Percentiles rank a stretch among this genome's conserved stretches.
These are phyloP conservation scores for Psittacus erithacus DNA, from an alignment of 2,113 vertebrate species.

Conservation along the genomic window DNA sequence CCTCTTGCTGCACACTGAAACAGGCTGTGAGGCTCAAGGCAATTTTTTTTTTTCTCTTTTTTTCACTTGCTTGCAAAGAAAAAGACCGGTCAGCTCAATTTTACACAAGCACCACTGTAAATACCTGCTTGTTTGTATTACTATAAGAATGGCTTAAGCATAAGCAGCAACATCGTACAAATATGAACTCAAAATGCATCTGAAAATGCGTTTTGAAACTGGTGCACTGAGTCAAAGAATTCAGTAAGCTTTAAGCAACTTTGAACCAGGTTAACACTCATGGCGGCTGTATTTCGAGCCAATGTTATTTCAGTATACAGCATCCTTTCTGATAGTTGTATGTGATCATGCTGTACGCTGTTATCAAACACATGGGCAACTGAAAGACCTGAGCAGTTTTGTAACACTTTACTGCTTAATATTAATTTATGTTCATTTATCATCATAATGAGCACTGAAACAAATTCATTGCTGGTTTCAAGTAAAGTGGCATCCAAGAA, in stretches of 20 bases:
- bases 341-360: background rate
- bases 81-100: conserved; percentile 35
- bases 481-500: conserved; percentile 7
- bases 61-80: background rate
- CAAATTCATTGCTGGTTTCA: conserved; percentile 7
- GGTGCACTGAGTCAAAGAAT: conserved; percentile 68
- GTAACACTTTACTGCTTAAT: conserved; percentile 33
- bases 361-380: background rate
- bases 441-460: conserved; percentile 7
- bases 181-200: background rate
- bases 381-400: background rate
- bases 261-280: conserved; percentile 66
- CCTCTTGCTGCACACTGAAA: conserved; percentile 63
- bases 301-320: conserved; percentile 18
- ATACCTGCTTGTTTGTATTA: conserved; percentile 73
- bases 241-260: conserved; percentile 73
- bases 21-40: conserved; percentile 42
- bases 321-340: background rate
- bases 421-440: conserved; percentile 35
- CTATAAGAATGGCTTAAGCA: conserved; percentile 43
- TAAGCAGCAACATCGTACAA: conserved; percentile 42
- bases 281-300: conserved; percentile 33
- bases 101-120: conserved; percentile 73
- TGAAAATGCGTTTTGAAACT: conserved; percentile 32
- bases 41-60: background rate